Evolutionary conservation across 2,113 vertebrate species (phyloP), one percentile per base, ranked within the genome.

Genomic region (Silurus glanis): DNA sequence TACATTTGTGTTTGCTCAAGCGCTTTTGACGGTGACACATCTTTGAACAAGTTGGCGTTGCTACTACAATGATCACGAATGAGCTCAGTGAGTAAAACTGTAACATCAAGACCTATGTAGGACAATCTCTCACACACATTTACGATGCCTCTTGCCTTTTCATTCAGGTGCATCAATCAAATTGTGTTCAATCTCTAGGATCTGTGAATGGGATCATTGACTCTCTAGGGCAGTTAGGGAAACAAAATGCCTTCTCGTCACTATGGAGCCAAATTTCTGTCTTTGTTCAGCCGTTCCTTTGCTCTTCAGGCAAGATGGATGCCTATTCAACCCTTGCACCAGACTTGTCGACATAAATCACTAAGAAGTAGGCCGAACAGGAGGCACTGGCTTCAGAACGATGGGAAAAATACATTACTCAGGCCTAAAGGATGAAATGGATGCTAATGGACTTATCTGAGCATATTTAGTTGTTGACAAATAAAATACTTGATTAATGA

Each of bases 121-220:
- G 37, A 80, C 62, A 37, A 59, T 79, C 59, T 62, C 75, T 76
- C 84, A 80, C 62, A 53, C 74, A 47, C 62, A 72, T 89, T 82
- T 84, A 83, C 17, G 82, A 89, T 83, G 69, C 74, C 75, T 71
- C 53, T 72, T 87, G 83, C 86, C 66, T 85, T 87, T 83, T 88
- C 86, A 84, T 55, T 81, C 85, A 86, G 82, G 78, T 84, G 85
- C 85, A 90, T 90, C 85, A 88, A 90, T 90, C 93, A 93, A 92
- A 89, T 85, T 90, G 67, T 88, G 89, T 90, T 92, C 91, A 91
- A 78, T 91, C 88, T 91, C 72, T 80, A 55, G 85, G 90, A 89
- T 89, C 89, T 58, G 64, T 89, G 91, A 91, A 88, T 88, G 83
- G 88, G 90, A 92, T 92, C 91, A 91, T 88, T 91, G 91, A 90